phyloP scores from a whole-genome alignment of 2,797 vertebrate genomes.

The Alcedo quadribrachys region DNA sequence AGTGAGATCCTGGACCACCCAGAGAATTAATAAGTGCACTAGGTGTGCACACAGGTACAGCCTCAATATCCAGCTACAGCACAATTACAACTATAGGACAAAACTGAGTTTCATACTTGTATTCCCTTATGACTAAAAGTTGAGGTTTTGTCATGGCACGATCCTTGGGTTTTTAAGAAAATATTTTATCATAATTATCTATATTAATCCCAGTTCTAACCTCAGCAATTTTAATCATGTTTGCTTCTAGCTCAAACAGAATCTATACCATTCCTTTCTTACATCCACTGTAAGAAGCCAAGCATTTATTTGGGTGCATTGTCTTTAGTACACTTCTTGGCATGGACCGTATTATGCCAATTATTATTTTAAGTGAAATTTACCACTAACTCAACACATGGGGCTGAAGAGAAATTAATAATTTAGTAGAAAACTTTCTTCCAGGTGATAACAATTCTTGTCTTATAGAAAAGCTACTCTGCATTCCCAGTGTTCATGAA shows the following conservation, averaged over 20 bases:
- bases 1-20: not conserved
- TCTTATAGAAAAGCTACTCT: not conserved
- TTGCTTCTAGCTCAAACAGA: not conserved
- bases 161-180: not conserved
- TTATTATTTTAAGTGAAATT: not conserved
- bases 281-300: not conserved
- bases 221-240: not conserved
- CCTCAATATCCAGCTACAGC: not conserved
- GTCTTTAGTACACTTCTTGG: not conserved
- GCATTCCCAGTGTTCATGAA: not conserved
- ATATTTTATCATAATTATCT: not conserved
- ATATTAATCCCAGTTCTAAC: not conserved
- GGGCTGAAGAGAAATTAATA: not conserved
- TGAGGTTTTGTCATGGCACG: not conserved
- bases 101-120: not conserved
- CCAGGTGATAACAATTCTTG: not conserved
- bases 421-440: not conserved
- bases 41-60: not conserved
- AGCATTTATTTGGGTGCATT: not conserved
- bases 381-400: not conserved
- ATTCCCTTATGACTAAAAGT: not conserved
- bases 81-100: not conserved
- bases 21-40: not conserved
- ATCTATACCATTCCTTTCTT: not conserved
- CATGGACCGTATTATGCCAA: not conserved